Percentiles rank a stretch among this genome's conserved stretches.
Evolutionary conservation across 2,888 invertebrate genomes (phyloP).

Genomic region (Deilephila porcellus): DNA sequence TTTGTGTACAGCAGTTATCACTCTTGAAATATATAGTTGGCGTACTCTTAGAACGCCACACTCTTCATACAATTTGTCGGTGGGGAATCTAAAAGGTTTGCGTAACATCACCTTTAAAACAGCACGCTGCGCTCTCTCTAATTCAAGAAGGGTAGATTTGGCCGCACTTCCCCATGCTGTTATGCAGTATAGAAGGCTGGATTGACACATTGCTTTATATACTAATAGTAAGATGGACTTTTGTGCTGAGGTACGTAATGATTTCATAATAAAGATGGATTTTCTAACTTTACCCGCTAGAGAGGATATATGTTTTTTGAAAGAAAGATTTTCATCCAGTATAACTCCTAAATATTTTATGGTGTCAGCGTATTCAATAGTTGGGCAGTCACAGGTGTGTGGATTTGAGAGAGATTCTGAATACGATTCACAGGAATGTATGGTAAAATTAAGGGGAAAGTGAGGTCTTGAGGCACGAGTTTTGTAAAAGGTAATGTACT

Average conservation of each 20-base stretch:
- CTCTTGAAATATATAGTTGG: background rate
- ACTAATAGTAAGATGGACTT: no score
- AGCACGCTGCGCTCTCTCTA: slow-evolving; percentile 1
- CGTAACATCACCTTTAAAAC: background rate
- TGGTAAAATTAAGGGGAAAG: background rate
- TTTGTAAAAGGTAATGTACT: slow-evolving; percentile 27
- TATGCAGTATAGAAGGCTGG: background rate
- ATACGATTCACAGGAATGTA: background rate
- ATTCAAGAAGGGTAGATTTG: no score
- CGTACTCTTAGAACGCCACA: background rate
- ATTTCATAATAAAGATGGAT: no score
- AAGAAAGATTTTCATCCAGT: no score
- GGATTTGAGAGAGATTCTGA: background rate
- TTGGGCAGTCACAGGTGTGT: background rate
- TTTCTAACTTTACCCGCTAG: no score
- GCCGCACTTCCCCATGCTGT: background rate
- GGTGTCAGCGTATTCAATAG: no score
- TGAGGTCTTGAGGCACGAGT: background rate
- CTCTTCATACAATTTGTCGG: background rate
- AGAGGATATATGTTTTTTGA: no score
- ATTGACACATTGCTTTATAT: no score
- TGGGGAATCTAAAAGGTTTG: background rate
- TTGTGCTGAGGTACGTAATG: no score
- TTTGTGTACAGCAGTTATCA: background rate
- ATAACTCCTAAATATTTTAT: no score